Base-by-base conservation (phyloP, 1,140 invertebrate genomes). In the Pachypsylla venusta region DNA sequence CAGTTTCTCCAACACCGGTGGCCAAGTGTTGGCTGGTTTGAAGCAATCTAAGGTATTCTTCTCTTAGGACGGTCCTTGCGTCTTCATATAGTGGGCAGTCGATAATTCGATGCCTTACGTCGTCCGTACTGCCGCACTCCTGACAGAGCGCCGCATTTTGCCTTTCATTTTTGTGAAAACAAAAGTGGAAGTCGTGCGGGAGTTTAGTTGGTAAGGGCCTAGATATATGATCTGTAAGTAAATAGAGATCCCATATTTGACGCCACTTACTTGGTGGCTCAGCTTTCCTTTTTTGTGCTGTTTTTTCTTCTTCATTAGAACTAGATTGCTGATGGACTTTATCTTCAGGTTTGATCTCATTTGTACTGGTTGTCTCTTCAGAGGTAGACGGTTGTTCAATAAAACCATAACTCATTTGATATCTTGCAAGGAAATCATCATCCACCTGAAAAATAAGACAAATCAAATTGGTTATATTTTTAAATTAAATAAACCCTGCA, bases 341-440 rank as follows among this genome's bases (percentile, higher is more conserved):
- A 56, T 56, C 25, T 20, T 67, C 62, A 16, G 59, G 61, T 27
- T 68, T 67, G 10, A 61, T 60, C 55, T 65, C 64, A 39, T 72
- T 64, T 24, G 64, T 61, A 58, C 77, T 30, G 68, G 61, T 12
- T 30, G 60, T 54, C 30, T 66, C 56, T 65, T 61, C 25, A 64
- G 56, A 64, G 66, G 68, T 61, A 48, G 2, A 2, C 12, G 74
- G 74, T 65, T 81, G 80, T 65, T 81, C 76, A 61, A 78, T 74
- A 71, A 89, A 89, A 4, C 93, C 93, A 76, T 98, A 98, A 70
- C 79, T 92, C 80, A 97, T 85, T 74, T 98, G 93, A 76, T 98
- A 98, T 56, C 78, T 77, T 1, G 93, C 95, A 71, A 99, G 81
- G 68, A 98, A 98, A 64, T 98, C 91, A 67, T 96, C 91, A 76